These are phyloP conservation scores for Engraulis encrasicolus DNA, from an alignment of 2,113 vertebrate genomes.

Conservation along the genomic window DNA sequence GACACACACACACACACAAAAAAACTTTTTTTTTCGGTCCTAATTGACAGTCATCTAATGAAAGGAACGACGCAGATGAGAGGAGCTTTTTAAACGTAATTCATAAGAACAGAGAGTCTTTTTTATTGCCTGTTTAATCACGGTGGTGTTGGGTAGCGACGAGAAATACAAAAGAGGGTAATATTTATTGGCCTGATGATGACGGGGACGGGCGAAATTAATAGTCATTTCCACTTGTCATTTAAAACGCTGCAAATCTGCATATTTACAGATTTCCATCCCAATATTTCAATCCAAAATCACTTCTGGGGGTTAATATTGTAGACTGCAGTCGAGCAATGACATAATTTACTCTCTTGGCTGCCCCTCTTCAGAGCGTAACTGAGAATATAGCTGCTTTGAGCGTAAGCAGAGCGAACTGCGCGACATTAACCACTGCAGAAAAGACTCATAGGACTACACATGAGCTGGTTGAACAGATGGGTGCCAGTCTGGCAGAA, in stretches of 20 bases:
- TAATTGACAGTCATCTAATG: slow-evolving; percentile 89
- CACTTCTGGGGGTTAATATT: background rate
- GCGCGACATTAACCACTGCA: background rate
- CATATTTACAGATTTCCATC: slow-evolving; percentile 48
- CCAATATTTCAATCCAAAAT: slow-evolving; percentile 40
- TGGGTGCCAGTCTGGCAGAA: background rate
- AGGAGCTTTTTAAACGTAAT: slow-evolving; percentile 41
- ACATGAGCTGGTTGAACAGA: background rate
- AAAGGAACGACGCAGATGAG: slow-evolving; percentile 55
- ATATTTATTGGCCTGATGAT: slow-evolving; percentile 46
- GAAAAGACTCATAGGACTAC: background rate
- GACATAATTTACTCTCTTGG: background rate
- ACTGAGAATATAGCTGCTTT: background rate
- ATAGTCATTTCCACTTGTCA: slow-evolving; percentile 30
- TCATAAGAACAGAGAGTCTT: slow-evolving; percentile 31
- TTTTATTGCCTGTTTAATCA: slow-evolving; percentile 49
- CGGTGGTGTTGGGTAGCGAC: no score
- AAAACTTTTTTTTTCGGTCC: slow-evolving; percentile 86
- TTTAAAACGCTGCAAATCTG: slow-evolving; percentile 43
- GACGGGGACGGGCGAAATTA: slow-evolving; percentile 34
- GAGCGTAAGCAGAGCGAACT: background rate
- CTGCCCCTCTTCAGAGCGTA: background rate
- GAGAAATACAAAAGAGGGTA: slow-evolving; percentile 33
- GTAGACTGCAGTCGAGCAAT: background rate
- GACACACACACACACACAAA: no score